Conservation (phyloP, 1,140 invertebrate genomes). For the Himalopsyche phryganea region DNA sequence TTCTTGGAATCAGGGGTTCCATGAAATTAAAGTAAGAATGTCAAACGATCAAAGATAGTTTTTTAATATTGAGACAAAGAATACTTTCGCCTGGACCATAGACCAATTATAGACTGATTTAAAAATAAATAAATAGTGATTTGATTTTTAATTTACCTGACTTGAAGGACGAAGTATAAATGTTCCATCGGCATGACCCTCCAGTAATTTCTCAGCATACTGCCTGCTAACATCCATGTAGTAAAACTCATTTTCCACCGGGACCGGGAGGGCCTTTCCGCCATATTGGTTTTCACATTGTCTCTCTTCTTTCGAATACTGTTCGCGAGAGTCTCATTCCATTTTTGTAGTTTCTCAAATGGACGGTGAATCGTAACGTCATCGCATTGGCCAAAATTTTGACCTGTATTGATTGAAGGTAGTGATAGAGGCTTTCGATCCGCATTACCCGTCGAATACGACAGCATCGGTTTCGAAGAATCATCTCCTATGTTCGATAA, state of each 20-base stretch:
- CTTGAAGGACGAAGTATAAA: conserved; percentile 48
- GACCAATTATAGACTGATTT: too few species aligned
- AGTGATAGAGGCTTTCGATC: neutral
- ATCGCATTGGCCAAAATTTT: neutral
- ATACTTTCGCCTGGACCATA: too few species aligned
- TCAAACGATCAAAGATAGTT: too few species aligned
- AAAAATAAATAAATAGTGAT: too few species aligned
- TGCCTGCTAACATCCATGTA: conserved; percentile 48
- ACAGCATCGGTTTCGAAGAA: too few species aligned
- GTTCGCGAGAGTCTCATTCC: conserved; percentile 28
- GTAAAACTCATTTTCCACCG: conserved; percentile 48
- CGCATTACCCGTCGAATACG: too few species aligned
- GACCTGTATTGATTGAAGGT: neutral
- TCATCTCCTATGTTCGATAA: too few species aligned
- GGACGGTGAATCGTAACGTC: conserved; percentile 7
- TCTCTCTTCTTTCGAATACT: conserved; percentile 22
- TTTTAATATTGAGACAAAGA: too few species aligned
- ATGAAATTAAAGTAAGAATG: too few species aligned
- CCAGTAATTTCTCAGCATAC: conserved; percentile 45
- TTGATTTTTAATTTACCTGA: conserved; percentile 38
- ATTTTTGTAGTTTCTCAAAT: conserved; percentile 25
- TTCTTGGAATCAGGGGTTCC: too few species aligned
- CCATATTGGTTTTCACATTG: conserved; percentile 32
- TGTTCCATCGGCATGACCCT: conserved; percentile 46
- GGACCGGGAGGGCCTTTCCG: conserved; percentile 48